A percentile compares a stretch with the other conserved stretches of the same genome.
These are phyloP conservation scores for Aspiorhynchus laticeps DNA, from an alignment of 2,113 vertebrate genomes.

Conservation along the genomic window DNA sequence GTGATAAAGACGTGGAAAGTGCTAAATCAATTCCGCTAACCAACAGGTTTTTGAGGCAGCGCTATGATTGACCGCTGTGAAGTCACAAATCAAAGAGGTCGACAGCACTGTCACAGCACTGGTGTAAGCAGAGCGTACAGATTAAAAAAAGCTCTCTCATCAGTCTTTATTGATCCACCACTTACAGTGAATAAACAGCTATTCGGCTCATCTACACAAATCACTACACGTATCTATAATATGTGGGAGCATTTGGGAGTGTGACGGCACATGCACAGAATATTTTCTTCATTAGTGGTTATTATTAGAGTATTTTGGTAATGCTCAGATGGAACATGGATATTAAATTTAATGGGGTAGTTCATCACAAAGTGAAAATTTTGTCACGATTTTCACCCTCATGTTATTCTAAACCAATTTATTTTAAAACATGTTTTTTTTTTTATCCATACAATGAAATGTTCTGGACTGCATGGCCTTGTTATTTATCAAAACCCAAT, in stretches of 20 bases:
- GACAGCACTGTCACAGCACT: constrained; percentile 69
- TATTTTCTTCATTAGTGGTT: not conserved
- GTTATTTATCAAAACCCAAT: not conserved
- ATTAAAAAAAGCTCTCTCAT: constrained; percentile 74
- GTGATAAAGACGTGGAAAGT: constrained; percentile 80
- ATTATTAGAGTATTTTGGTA: not conserved
- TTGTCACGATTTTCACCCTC: no score
- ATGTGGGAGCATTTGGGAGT: not conserved
- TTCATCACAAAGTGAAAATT: not conserved
- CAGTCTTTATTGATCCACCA: constrained; percentile 77
- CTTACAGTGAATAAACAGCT: constrained; percentile 79
- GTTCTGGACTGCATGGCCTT: not conserved
- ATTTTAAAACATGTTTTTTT: no score
- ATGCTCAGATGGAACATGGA: not conserved
- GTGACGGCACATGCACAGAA: not conserved
- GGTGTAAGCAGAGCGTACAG: constrained; percentile 74
- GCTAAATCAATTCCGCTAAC: constrained; percentile 83
- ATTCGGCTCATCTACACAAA: constrained; percentile 69
- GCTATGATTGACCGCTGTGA: constrained; percentile 76
- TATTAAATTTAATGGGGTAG: not conserved
- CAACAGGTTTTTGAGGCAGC: constrained; percentile 80
- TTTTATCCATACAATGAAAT: no score
- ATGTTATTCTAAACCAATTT: no score
- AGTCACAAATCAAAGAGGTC: constrained; percentile 63
- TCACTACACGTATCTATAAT: constrained; percentile 49